Percentiles rank a stretch among this genome's conserved stretches.
These are phyloP conservation scores for Erpornis zantholeuca DNA, from an alignment of 2,113 vertebrate genomes.

Conservation along the genomic window DNA sequence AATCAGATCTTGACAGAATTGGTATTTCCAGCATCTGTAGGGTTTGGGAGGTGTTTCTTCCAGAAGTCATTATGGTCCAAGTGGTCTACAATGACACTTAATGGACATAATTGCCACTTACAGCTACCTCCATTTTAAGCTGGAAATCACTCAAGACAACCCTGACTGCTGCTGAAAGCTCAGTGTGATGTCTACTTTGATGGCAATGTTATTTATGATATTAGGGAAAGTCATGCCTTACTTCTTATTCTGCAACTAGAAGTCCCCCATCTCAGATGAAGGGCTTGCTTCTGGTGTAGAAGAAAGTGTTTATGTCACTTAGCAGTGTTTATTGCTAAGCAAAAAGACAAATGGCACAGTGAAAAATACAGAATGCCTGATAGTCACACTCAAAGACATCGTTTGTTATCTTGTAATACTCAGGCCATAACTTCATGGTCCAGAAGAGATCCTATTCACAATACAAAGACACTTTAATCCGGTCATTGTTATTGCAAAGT, in stretches of 20 bases:
- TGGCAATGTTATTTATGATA: neutral
- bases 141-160: neutral
- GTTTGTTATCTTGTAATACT: neutral
- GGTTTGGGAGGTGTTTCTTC: neutral
- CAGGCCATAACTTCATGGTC: slow-evolving; percentile 1
- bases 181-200: neutral
- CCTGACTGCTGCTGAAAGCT: neutral
- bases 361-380: neutral
- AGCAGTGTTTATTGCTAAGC: neutral
- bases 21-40: neutral
- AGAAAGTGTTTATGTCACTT: neutral
- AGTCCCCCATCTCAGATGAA: neutral
- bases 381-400: neutral
- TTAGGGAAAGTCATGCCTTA: neutral
- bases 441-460: slow-evolving; percentile 14
- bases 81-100: neutral
- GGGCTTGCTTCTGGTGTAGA: neutral
- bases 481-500: neutral
- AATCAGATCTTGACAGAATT: neutral
- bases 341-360: neutral
- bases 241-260: neutral
- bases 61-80: neutral
- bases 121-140: neutral
- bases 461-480: slow-evolving; percentile 30
- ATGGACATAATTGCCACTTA: neutral